Base-by-base conservation (phyloP, 1,140 invertebrate genomes). In the Diorhabda elongata region DNA sequence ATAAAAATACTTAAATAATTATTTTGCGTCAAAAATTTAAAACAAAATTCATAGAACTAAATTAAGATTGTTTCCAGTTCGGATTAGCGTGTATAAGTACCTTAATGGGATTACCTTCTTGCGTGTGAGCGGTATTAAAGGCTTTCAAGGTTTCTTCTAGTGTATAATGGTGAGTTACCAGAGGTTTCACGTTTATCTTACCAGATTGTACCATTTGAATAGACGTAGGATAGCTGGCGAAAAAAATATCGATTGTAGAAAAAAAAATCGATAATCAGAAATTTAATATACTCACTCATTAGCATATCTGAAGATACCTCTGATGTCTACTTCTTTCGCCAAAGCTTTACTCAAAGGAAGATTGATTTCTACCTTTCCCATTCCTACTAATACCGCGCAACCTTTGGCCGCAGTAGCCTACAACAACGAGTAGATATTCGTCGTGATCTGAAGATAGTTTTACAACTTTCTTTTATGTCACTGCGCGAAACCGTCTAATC, bases 161-260 rank as follows among this genome's bases (percentile, higher is more conserved):
- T 64, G 85, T 87, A 80, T 89, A 99, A 77, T 93, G 90, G 82
- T 98, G 96, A 2, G 96, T 97, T 9, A 98, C 91, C 45, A 99
- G 82, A 3, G 91, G 89, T 76, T 95, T 95, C 0, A 97, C 89
- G 79, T 98, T 86, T 3, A 97, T 86, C 80, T 89, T 89, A 3
- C 94, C 92, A 67, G 88, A 89, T 1, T 93, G 87, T 3, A 98
- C 87, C 82, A 98, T 86, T 2, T 91, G 87, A 68, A 98, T 81
- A 0, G 96, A 95, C 63, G 90, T 88, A 3, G 90, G 87, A 82
- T 98, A 98, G 76, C 93, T 95, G 77, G 0, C 26, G 26, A 26
- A 26, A 26, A 26, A 26, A 26, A 26, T 26, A 26, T 26, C 26
- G 26, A 26, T 26, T 26, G 26, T 26, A 26, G 26, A 1, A 26